Percentiles rank a stretch among this genome's conserved stretches.
Conservation (phyloP, 2,888 invertebrate genomes). For the Xanthorhoe spadicearia region DNA sequence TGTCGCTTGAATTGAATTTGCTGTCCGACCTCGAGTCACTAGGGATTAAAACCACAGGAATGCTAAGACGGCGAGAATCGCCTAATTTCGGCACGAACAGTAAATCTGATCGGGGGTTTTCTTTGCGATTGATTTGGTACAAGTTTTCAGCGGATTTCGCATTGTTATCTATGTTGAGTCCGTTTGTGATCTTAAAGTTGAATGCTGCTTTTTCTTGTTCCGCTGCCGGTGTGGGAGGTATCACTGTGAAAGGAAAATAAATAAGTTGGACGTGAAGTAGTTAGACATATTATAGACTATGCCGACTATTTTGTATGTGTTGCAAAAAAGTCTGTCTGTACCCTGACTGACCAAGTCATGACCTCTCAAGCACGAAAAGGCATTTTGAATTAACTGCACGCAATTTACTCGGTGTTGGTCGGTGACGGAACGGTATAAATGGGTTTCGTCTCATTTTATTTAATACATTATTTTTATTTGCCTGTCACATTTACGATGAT, state of each 20-base stretch:
- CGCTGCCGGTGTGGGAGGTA: slow-evolving; percentile 76
- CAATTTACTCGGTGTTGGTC: too few species aligned
- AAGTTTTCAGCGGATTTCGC: slow-evolving; percentile 75
- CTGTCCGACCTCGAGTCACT: slow-evolving; percentile 61
- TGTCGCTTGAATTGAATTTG: slow-evolving; percentile 76
- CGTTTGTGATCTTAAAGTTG: slow-evolving; percentile 61
- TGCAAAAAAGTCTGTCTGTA: too few species aligned
- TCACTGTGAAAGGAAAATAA: slow-evolving; percentile 62
- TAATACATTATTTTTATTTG: too few species aligned
- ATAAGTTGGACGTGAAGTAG: background rate
- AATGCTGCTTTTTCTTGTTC: slow-evolving; percentile 66
- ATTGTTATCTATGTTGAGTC: slow-evolving; percentile 50
- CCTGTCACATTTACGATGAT: too few species aligned
- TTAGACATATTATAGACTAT: too few species aligned
- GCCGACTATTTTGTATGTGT: too few species aligned
- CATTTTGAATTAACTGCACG: too few species aligned
- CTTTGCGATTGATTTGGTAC: slow-evolving; percentile 56
- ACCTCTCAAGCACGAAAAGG: too few species aligned
- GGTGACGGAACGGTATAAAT: too few species aligned
- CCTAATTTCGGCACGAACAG: slow-evolving; percentile 70
- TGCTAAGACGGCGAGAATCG: slow-evolving; percentile 72
- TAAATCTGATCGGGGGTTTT: slow-evolving; percentile 64
- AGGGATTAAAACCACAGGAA: slow-evolving; percentile 74
- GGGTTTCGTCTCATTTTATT: too few species aligned
- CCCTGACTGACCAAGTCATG: too few species aligned